Base-by-base conservation (phyloP, 2,888 invertebrate genomes). In the Scrobipalpa atriplicella region DNA sequence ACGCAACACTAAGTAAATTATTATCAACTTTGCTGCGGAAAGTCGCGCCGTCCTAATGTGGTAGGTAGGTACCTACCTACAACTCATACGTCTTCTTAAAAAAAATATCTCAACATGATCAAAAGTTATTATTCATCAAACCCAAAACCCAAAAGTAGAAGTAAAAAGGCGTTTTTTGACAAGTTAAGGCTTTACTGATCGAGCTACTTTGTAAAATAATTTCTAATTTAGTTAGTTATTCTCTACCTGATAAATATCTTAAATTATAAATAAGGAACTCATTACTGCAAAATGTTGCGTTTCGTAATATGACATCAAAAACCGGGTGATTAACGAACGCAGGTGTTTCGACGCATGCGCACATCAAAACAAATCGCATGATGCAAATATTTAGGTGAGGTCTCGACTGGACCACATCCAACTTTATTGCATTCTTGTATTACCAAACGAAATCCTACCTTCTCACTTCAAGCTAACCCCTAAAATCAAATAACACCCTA, bases 371-470 rank as follows among this genome's bases (percentile, higher is more conserved):
- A 84, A 78, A 81, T 77, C 78, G 76, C 78, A 81, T 75, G 72
- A 71, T 69, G 78, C 78, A 83, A 85, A 86, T 85, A 84, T 84
- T 84, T 83, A 78, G 84, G 81, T 85, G 78, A 84, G 82, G 16
- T 29, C 47, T 3, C 74, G 79, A 78, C 83, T 87, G 85, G 85
- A 85, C 73, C 62, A 52, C 73, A 73, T 82, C 85, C 85, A 87
- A 82, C 74, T 71, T 70, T 75, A 78, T 70, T 72, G 69, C 70
- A 73, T 66, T 67, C 56, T 47, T 62, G 9, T 9, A n/a, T n/a
- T n/a, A 0, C 1, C 47, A 62, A 43, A 18, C 21, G 5, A 62
- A 47, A 47, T 0, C n/a, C 43, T 16, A 62, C 62, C 47, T 62
- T 47, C 47, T 3, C 10, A 11, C 19, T 10, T n/a, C 0, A n/a